Conservation (phyloP, 2,888 invertebrate species). For the Nipponacmea schrenckii region DNA sequence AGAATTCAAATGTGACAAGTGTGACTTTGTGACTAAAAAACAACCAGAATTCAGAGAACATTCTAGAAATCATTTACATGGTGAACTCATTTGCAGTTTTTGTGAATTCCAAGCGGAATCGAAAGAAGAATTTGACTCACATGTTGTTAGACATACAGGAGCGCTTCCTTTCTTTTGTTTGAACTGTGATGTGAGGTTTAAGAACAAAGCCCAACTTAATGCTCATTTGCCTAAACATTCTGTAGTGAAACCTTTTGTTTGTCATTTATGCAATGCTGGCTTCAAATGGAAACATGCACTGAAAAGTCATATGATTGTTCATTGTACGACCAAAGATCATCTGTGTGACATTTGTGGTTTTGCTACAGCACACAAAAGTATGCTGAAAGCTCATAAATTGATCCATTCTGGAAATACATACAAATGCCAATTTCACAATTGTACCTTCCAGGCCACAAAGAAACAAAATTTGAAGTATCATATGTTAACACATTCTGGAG, state of each 20-base stretch:
- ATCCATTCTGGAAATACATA: constrained; percentile 72
- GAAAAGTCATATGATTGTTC: constrained; percentile 66
- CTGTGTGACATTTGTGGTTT: constrained; percentile 74
- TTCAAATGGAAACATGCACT: constrained; percentile 75
- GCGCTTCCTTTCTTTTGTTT: constrained; percentile 72
- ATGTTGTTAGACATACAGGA: constrained; percentile 69
- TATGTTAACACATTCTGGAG: constrained; percentile 72
- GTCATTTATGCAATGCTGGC: constrained; percentile 70
- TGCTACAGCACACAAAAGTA: constrained; percentile 72
- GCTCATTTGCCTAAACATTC: constrained; percentile 73
- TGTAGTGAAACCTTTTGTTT: constrained; percentile 71
- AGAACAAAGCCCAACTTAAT: constrained; percentile 70
- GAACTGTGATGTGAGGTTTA: constrained; percentile 71
- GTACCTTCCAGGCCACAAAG: constrained; percentile 69
- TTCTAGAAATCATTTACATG: constrained; percentile 49
- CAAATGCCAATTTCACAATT: constrained; percentile 70
- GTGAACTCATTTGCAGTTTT: constrained; percentile 61
- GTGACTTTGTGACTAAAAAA: constrained; percentile 44
- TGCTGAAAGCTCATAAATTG: constrained; percentile 71
- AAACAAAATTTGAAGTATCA: constrained; percentile 72
- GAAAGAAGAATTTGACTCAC: constrained; percentile 59
- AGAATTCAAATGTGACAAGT: constrained; percentile 46
- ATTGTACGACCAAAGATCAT: constrained; percentile 72
- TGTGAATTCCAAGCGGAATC: constrained; percentile 63
- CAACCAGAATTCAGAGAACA: constrained; percentile 48